These are phyloP conservation scores for Phainopepla nitens DNA, from an alignment of 2,113 vertebrate species.

Conservation along the genomic window DNA sequence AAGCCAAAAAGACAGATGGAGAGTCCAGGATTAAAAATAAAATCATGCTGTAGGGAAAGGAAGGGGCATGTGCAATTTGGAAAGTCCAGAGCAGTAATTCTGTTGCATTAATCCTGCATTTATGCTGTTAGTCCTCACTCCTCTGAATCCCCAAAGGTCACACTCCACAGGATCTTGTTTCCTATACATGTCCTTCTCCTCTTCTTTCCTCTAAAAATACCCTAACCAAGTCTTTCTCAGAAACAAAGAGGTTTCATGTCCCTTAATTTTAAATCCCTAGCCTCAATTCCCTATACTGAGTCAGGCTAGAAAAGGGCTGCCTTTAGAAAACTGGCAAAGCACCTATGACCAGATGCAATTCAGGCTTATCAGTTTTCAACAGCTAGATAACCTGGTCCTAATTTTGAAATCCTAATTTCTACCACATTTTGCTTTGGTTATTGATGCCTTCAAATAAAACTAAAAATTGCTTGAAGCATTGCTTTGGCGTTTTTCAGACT, in stretches of 20 bases:
- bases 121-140: not conserved
- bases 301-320: not conserved
- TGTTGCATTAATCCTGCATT: not conserved
- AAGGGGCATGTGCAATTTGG: constrained; percentile 31
- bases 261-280: not conserved
- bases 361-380: not conserved
- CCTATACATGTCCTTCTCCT: not conserved
- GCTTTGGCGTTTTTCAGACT: not conserved
- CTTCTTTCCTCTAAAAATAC: constrained; percentile 11
- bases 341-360: not conserved
- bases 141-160: constrained; percentile 1
- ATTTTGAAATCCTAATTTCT: constrained; percentile 24
- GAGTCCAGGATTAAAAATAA: constrained; percentile 55
- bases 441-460: constrained; percentile 4
- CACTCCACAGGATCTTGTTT: not conserved
- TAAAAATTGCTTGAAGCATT: not conserved
- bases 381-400: not conserved
- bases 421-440: constrained; percentile 5
- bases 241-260: not conserved
- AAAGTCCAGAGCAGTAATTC: constrained; percentile 12
- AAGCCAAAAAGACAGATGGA: constrained; percentile 53
- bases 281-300: not conserved
- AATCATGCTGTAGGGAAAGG: constrained; percentile 26
- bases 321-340: not conserved
- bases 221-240: not conserved